Evolutionary conservation across 2,797 vertebrate genomes (phyloP).

Genomic region (Todus mexicanus): DNA sequence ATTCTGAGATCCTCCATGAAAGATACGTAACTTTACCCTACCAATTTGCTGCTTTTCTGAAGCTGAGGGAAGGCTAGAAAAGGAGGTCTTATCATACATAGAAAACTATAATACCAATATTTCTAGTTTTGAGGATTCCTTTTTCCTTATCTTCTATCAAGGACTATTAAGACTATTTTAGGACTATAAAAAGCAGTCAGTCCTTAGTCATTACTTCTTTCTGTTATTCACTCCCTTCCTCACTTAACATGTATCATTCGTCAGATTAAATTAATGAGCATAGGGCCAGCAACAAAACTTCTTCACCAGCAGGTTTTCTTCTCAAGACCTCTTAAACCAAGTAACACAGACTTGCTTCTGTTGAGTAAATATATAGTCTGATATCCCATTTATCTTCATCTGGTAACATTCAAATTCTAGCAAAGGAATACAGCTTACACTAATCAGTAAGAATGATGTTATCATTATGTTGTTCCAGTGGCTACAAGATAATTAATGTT

Average conservation of each 20-base stretch:
- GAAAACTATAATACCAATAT: not conserved
- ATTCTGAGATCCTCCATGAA: not conserved
- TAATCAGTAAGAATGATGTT: constrained; percentile 59
- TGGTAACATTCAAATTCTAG: constrained; percentile 49
- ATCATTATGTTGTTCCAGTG: constrained; percentile 65
- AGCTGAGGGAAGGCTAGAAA: not conserved
- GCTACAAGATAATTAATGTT: constrained; percentile 71
- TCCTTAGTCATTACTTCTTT: not conserved
- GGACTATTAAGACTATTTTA: not conserved
- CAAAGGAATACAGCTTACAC: not conserved
- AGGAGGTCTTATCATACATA: not conserved
- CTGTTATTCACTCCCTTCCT: not conserved
- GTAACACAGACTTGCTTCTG: not conserved
- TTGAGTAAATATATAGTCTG: constrained; percentile 41
- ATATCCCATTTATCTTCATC: constrained; percentile 62
- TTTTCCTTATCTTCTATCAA: not conserved
- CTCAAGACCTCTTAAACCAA: not conserved
- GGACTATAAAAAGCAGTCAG: not conserved
- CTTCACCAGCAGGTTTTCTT: not conserved
- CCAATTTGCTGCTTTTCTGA: not conserved
- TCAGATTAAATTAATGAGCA: not conserved
- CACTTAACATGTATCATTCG: not conserved
- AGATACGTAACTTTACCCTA: not conserved
- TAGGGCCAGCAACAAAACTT: not conserved
- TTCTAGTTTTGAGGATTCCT: not conserved